These are phyloP conservation scores for Pachliopta kotzebuea DNA, from an alignment of 2,888 invertebrate species.

Conservation along the genomic window DNA sequence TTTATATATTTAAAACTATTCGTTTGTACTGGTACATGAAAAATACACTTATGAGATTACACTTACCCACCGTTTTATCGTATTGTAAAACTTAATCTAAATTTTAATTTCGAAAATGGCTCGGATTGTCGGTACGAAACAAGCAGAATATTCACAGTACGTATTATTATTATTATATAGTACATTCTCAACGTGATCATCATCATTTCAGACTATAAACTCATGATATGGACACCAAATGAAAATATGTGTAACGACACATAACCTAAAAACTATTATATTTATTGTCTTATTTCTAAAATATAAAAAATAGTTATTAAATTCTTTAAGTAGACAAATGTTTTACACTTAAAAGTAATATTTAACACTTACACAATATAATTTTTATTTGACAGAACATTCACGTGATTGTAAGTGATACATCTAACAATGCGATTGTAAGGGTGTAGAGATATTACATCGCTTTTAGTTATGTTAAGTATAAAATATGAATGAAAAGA, in stretches of 20 bases:
- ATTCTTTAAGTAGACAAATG: conserved; percentile 22
- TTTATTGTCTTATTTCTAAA: conserved; percentile 28
- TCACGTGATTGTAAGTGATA: too few relatives aligned
- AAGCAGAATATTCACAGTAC: conserved; percentile 35
- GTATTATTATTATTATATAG: conserved; percentile 39
- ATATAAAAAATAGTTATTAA: conserved; percentile 29
- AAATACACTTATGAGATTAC: conserved; percentile 9
- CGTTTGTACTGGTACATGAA: conserved; percentile 19
- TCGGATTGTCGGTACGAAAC: conserved; percentile 62
- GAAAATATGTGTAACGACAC: conserved; percentile 28
- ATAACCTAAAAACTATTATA: conserved; percentile 23
- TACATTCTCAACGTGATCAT: conserved; percentile 35
- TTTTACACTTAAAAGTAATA: conserved; percentile 23
- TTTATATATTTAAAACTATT: not conserved
- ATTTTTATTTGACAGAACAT: conserved; percentile 9
- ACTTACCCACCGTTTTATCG: conserved; percentile 16
- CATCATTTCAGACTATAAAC: conserved; percentile 27
- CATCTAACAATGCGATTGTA: too few relatives aligned
- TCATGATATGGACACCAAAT: conserved; percentile 19
- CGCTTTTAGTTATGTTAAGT: too few relatives aligned
- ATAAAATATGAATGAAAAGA: not conserved
- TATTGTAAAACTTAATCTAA: conserved; percentile 12
- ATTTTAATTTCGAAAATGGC: conserved; percentile 53
- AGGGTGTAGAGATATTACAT: too few relatives aligned
- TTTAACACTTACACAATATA: conserved; percentile 16